Base-by-base conservation (phyloP, 1,140 invertebrate genomes). In the Sipha flava region DNA sequence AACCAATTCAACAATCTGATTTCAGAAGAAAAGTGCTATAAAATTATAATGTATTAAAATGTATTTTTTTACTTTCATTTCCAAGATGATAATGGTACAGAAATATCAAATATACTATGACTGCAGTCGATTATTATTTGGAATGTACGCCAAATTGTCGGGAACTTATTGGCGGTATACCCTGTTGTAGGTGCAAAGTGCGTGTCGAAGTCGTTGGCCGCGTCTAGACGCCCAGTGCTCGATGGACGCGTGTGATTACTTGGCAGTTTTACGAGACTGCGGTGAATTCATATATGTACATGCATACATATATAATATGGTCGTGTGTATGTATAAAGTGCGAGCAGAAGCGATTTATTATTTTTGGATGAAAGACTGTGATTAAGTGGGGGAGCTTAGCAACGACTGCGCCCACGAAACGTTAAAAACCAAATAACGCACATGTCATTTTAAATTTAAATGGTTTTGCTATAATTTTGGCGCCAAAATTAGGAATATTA, bases 241-340 rank as follows among this genome's bases (percentile, higher is more conserved):
- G 18, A n/a, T 40, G 59, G 1, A 45, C 66, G 26, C 23, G 45
- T 75, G 31, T 43, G 47, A 75, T 52, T 54, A 75, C 70, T 75
- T 75, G 70, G 70, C 70, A 75, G 47, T 75, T 75, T 75, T 75
- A 75, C 70, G 70, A 75, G 47, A 75, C n/a, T 54, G 9, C 31
- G n/a, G 12, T 54, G 18, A 12, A 29, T 52, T 21, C 57, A 31
- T 59, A 7, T 59, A 31, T 29, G 16, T 6, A 57, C 29, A 29
- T 57, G 16, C 29, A 59, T 59, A 59, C 2, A 29, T 16, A 54
- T 54, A n/a, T 59, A 59, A 59, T 59, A 59, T 31, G 1, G 40
- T 12, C 3, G 6, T 34, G 16, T 9, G 29, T 31, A 26, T 31
- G 16, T 59, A 59, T 59, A 29, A 59, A 59, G 26, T 64, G 7